Evolutionary conservation across 2,888 invertebrate genomes (phyloP), one percentile per base, ranked within the genome.

Genomic region (Sacculina carcini): DNA sequence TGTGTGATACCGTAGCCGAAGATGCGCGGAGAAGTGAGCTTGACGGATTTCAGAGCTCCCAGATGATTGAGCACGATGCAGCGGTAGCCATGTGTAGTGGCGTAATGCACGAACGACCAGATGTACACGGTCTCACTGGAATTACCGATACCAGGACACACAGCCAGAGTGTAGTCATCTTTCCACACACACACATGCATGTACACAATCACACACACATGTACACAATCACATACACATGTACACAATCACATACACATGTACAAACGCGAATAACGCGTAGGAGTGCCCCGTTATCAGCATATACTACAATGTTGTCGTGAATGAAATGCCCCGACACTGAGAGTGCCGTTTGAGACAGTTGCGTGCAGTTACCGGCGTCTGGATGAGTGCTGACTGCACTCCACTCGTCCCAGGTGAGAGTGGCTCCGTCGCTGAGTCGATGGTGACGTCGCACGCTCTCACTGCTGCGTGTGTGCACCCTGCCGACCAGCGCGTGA

Each of bases 1-100:
- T n/a, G n/a, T n/a, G n/a, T n/a, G n/a, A n/a, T 69, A 86, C 90
- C 90, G 64, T 90, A 92, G 42, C 83, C 81, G 66, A 90, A 92
- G 62, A 92, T 84, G 59, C 90, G 71, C 36, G 79, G 76, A 50
- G 86, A 75, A 7, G 90, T 86, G 28, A 92, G 78, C 54, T 79
- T 78, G 51, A 89, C 80, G 64, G 80, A 78, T 58, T 75, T 73
- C 50, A 92, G 68, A 5, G 86, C 87, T 12, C 92, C 92, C 56
- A 92, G 78, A 64, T 92, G 90, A 69, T 92, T 92, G 58, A 92
- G 73, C 26, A 90, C 89, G 5, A 84, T 84, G 65, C 87, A 87
- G 56, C 89, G 71, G 68, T 83, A 90, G 2, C 90, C 90, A 63
- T 83, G 79, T 59, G 79, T 79, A 65, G 87, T 86, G 14, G 86